Percentiles rank a stretch among this genome's conserved stretches.
These are phyloP conservation scores for Doryteuthis pealeii DNA, from an alignment of 1,140 invertebrate species.

Conservation along the genomic window DNA sequence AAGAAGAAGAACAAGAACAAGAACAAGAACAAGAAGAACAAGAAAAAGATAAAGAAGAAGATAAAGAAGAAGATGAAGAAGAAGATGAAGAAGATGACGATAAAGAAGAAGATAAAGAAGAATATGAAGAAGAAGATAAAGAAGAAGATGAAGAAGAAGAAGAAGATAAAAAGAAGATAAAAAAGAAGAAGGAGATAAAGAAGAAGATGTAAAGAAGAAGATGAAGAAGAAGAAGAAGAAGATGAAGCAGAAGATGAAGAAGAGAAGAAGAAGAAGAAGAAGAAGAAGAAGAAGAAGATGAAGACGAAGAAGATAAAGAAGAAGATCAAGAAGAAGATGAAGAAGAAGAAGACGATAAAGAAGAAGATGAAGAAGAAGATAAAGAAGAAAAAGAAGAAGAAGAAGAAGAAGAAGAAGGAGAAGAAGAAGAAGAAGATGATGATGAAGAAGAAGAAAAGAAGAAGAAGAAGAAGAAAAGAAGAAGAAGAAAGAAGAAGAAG, in stretches of 20 bases:
- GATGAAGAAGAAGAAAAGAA: constrained; percentile 13
- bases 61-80: too few species aligned
- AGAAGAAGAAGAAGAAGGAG: constrained; percentile 12
- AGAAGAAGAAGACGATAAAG: constrained; percentile 9
- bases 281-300: too few species aligned
- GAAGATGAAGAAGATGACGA: background rate
- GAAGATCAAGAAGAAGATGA: too few species aligned
- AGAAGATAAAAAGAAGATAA: too few species aligned
- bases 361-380: too few species aligned
- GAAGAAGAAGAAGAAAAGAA: constrained; percentile 13
- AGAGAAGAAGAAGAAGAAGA: constrained; percentile 4
- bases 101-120: background rate
- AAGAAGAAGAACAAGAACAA: too few species aligned
- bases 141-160: constrained; percentile 15
- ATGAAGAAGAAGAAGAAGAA: constrained; percentile 8
- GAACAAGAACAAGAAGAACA: background rate
- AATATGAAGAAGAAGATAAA: too few species aligned
- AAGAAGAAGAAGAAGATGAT: constrained; percentile 16
- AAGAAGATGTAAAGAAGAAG: too few species aligned
- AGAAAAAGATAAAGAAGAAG: too few species aligned
- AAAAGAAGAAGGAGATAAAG: too few species aligned
- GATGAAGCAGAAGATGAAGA: constrained; percentile 18
- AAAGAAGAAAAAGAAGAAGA: constrained; percentile 11
- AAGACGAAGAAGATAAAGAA: too few species aligned
- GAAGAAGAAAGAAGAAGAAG: constrained; percentile 13